These are phyloP conservation scores for Amphiura filiformis DNA, from an alignment of 35 echinoderm and acorn worm genomes.

Conservation along the genomic window DNA sequence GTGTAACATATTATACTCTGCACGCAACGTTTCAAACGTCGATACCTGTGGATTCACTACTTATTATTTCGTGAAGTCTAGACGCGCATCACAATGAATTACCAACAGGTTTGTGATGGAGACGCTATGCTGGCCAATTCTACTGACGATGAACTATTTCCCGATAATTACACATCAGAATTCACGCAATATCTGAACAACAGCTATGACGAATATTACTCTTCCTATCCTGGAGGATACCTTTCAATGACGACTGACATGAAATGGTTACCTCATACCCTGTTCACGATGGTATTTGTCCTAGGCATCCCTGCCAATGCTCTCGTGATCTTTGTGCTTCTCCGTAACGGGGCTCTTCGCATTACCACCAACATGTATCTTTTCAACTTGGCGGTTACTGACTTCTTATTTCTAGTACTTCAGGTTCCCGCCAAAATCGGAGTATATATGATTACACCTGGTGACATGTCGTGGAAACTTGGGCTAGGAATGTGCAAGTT, in stretches of 20 bases:
- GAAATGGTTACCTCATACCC: constrained; percentile 28
- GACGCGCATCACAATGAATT: too few relatives aligned
- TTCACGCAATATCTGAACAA: not conserved
- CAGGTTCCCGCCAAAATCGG: constrained; percentile 46
- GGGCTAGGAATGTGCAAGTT: constrained; percentile 43
- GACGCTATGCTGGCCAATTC: not conserved
- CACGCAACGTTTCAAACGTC: too few relatives aligned
- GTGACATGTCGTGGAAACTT: not conserved
- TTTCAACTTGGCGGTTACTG: constrained; percentile 63
- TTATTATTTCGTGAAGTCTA: too few relatives aligned
- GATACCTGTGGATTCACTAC: too few relatives aligned
- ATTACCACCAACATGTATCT: constrained; percentile 68
- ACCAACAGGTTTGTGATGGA: not conserved
- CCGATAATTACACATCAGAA: not conserved
- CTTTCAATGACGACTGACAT: not conserved
- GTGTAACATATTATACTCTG: too few relatives aligned
- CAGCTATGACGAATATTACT: not conserved
- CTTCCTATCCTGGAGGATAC: not conserved
- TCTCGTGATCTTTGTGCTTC: constrained; percentile 60
- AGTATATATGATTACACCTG: constrained; percentile 6
- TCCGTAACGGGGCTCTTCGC: constrained; percentile 23
- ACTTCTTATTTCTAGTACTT: constrained; percentile 54
- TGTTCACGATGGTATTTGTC: constrained; percentile 53
- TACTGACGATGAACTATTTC: not conserved
- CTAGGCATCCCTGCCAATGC: constrained; percentile 64